Conservation (phyloP, 2,888 invertebrate genomes). For the Aphidoletes aphidimyza region DNA sequence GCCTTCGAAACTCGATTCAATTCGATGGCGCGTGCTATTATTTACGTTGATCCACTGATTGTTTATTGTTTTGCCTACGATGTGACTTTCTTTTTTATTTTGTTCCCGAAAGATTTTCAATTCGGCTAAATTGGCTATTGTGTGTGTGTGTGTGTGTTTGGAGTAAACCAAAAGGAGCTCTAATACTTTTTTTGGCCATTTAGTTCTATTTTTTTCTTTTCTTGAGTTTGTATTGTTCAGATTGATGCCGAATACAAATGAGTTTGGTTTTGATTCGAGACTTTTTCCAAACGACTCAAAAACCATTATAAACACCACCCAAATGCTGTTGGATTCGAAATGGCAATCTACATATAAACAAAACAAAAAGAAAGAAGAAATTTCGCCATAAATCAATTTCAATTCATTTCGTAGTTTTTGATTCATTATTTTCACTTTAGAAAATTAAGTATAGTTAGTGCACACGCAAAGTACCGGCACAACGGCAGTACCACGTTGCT, state of each 20-base stretch:
- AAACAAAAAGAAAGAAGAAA: not conserved
- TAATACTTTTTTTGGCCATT: not conserved
- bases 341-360: too few species aligned
- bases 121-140: constrained; percentile 34
- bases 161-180: not conserved
- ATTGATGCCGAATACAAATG: not conserved
- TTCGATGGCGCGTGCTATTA: not conserved
- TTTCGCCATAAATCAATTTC: constrained; percentile 28
- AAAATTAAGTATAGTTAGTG: not conserved
- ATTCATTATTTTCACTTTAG: not conserved
- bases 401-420: not conserved
- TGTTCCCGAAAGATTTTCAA: not conserved
- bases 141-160: not conserved
- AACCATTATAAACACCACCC: not conserved
- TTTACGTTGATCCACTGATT: constrained; percentile 9
- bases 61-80: constrained; percentile 13
- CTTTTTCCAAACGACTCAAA: too few species aligned
- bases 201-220: not conserved
- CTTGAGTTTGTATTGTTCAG: not conserved
- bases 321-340: not conserved
- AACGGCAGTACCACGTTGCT: not conserved
- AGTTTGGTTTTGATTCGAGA: not conserved
- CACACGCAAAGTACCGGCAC: not conserved
- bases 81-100: not conserved
- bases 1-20: not conserved